Percentiles rank a stretch among this genome's conserved stretches.
Evolutionary conservation across 1,140 invertebrate genomes (phyloP).

Genomic region (Megathymus violae): DNA sequence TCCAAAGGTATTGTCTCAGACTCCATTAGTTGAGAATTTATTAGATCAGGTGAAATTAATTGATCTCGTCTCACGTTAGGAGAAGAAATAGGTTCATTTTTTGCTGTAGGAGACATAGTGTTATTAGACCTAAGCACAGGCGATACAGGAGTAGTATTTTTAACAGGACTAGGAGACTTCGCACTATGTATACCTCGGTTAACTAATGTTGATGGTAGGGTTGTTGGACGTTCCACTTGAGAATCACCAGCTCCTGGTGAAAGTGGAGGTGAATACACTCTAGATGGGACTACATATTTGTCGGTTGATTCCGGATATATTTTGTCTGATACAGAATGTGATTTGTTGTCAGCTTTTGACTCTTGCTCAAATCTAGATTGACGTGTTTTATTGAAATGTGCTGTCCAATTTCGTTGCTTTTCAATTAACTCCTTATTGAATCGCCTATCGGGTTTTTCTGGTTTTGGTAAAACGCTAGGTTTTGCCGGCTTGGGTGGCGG

Average conservation of each 20-base stretch:
- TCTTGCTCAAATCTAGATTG: constrained; percentile 86
- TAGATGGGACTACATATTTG: constrained; percentile 69
- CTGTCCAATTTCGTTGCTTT: constrained; percentile 95
- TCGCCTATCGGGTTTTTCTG: constrained; percentile 91
- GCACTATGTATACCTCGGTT: constrained; percentile 63
- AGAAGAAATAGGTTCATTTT: constrained; percentile 55
- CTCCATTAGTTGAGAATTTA: constrained; percentile 43
- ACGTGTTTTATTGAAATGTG: constrained; percentile 92
- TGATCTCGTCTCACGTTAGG: constrained; percentile 37
- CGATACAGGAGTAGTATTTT: constrained; percentile 62
- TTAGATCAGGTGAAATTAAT: constrained; percentile 49
- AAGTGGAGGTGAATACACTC: constrained; percentile 75
- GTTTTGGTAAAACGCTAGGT: constrained; percentile 85
- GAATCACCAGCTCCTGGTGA: constrained; percentile 70
- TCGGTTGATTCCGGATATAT: constrained; percentile 68
- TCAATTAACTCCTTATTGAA: constrained; percentile 94
- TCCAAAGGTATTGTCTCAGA: constrained; percentile 50
- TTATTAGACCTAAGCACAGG: constrained; percentile 67
- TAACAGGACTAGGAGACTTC: constrained; percentile 77
- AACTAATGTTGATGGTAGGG: constrained; percentile 65
- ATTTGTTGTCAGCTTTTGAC: constrained; percentile 63
- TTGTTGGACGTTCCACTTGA: constrained; percentile 69
- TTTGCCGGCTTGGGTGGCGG: constrained; percentile 78
- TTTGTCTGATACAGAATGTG: constrained; percentile 57
- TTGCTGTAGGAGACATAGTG: constrained; percentile 53